Percentiles rank a stretch among this genome's conserved stretches.
These are phyloP conservation scores for Barypeithes pellucidus DNA, from an alignment of 2,888 invertebrate genomes.

Conservation along the genomic window DNA sequence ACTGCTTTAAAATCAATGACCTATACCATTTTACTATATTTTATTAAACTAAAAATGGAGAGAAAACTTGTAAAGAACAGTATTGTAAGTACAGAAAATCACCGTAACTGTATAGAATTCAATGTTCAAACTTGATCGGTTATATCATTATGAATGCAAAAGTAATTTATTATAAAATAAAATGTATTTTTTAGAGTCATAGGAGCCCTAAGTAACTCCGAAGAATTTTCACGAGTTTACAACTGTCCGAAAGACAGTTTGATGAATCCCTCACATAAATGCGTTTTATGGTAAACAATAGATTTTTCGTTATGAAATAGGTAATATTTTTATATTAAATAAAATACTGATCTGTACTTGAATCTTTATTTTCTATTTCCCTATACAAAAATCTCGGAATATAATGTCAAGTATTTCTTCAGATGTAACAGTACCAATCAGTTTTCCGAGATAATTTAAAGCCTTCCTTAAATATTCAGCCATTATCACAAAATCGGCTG, in stretches of 20 bases:
- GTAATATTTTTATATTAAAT: slow-evolving; percentile 29
- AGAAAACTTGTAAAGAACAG: too few species aligned
- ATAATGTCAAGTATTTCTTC: slow-evolving; percentile 88
- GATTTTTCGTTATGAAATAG: slow-evolving; percentile 14
- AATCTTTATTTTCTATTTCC: slow-evolving; percentile 76
- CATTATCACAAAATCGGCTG: slow-evolving; percentile 76
- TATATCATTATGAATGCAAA: too few species aligned
- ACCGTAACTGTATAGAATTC: too few species aligned
- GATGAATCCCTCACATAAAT: slow-evolving; percentile 86
- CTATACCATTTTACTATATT: too few species aligned
- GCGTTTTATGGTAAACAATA: slow-evolving; percentile 80
- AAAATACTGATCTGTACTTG: slow-evolving; percentile 11
- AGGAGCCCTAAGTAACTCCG: slow-evolving; percentile 84
- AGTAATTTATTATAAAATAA: slow-evolving; percentile 10
- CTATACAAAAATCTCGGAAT: slow-evolving; percentile 91
- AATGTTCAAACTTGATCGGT: too few species aligned
- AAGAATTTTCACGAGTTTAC: slow-evolving; percentile 83
- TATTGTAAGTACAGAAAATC: too few species aligned
- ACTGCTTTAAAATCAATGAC: too few species aligned
- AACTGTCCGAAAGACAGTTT: slow-evolving; percentile 79
- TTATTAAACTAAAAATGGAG: too few species aligned
- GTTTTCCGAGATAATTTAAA: slow-evolving; percentile 79
- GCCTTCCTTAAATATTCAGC: slow-evolving; percentile 80
- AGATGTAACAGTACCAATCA: slow-evolving; percentile 83
- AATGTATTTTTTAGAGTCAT: slow-evolving; percentile 73